Evolutionary conservation across 2,113 vertebrate genomes (phyloP).

Genomic region (Tauraco erythrolophus): DNA sequence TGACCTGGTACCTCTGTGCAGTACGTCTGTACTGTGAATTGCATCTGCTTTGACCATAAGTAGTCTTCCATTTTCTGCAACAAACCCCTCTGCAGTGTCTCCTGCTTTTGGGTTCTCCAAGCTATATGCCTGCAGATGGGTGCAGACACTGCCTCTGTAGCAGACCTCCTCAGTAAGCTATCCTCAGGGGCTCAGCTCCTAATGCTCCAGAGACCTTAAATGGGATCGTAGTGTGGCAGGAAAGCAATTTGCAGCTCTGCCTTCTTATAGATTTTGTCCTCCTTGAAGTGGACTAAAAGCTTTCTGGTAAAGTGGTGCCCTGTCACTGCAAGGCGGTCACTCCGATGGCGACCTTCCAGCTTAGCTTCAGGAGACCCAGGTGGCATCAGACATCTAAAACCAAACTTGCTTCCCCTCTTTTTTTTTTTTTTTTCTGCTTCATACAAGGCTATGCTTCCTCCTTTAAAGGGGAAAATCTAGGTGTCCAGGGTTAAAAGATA

Average conservation of each 20-base stretch:
- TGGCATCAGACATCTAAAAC: neutral
- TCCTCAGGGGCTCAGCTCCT: neutral
- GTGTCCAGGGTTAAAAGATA: neutral
- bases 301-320: neutral
- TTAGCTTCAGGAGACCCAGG: neutral
- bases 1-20: neutral
- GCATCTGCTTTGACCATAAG: neutral
- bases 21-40: rapidly evolving
- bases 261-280: neutral
- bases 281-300: neutral
- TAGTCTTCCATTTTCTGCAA: neutral
- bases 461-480: neutral
- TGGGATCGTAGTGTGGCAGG: neutral
- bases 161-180: neutral
- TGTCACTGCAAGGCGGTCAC: neutral
- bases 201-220: neutral
- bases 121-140: neutral
- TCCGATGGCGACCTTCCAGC: neutral
- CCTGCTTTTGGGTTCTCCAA: neutral
- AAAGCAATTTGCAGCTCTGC: neutral
- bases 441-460: neutral
- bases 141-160: neutral
- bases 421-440: neutral
- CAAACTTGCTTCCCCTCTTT: neutral
- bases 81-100: neutral